Conservation (phyloP, 1,140 invertebrate species). For the Drosophila fuyamai region DNA sequence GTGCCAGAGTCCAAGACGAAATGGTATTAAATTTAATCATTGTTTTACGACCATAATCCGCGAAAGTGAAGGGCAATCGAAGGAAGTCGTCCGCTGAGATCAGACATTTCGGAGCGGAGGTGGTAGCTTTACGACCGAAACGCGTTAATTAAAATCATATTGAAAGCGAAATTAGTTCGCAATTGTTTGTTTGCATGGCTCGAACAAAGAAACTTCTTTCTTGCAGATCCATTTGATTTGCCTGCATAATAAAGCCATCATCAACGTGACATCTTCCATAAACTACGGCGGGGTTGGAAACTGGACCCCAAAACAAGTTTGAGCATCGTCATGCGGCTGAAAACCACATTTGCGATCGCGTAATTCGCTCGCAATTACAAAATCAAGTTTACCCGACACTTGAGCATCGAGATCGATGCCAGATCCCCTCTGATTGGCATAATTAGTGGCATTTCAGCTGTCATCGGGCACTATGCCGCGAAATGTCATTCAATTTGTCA, state of each 20-base stretch:
- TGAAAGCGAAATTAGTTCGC: constrained; percentile 13
- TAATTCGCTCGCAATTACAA: constrained; percentile 68
- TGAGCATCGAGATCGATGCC: constrained; percentile 48
- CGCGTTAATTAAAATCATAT: constrained; percentile 22
- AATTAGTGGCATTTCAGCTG: constrained; percentile 56
- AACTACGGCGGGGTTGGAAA: constrained; percentile 7
- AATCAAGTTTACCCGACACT: constrained; percentile 64
- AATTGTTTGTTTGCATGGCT: constrained; percentile 2
- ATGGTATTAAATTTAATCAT: constrained; percentile 47
- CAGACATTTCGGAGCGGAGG: background rate
- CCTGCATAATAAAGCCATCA: constrained; percentile 51
- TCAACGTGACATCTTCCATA: constrained; percentile 57
- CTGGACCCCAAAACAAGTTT: constrained; percentile 40
- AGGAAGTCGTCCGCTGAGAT: constrained; percentile 25
- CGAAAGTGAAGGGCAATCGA: constrained; percentile 47
- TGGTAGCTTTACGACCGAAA: constrained; percentile 11
- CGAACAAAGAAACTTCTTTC: constrained; percentile 6
- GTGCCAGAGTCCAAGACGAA: constrained; percentile 26
- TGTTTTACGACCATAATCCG: constrained; percentile 34
- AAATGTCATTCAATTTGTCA: constrained; percentile 59
- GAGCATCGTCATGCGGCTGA: background rate
- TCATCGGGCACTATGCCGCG: constrained; percentile 41
- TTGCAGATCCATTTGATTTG: constrained; percentile 1
- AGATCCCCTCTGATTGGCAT: constrained; percentile 59
- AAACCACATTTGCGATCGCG: constrained; percentile 38